Conservation (phyloP, 2,888 invertebrate species). For the Rotaria magnacalcarata region DNA sequence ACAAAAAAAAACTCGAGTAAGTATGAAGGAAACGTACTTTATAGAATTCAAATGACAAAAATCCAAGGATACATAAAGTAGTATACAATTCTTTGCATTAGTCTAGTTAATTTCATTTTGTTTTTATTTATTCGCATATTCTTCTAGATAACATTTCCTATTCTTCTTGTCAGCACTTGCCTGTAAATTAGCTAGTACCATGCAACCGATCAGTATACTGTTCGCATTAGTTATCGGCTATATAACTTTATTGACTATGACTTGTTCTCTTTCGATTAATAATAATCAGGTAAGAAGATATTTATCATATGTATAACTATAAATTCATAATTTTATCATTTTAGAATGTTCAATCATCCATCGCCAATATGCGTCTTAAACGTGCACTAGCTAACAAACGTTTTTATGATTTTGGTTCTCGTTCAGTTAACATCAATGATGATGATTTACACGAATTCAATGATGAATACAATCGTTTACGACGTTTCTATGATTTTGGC, state of each 20-base stretch:
- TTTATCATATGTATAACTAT: background rate
- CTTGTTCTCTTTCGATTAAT: background rate
- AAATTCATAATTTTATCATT: background rate
- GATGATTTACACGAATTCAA: background rate
- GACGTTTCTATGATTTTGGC: conserved; percentile 23
- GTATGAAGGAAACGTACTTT: background rate
- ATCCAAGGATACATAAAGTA: background rate
- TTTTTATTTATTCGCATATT: background rate
- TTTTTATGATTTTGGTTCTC: conserved; percentile 8
- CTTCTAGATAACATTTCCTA: background rate
- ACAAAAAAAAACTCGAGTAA: background rate
- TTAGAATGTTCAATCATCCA: background rate
- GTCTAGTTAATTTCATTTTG: background rate
- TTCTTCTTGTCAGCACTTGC: background rate
- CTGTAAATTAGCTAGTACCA: background rate
- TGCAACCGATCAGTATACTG: conserved; percentile 15
- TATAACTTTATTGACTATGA: background rate
- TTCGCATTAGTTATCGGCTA: background rate
- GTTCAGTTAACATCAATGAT: background rate
- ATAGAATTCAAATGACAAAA: background rate
- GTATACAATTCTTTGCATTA: background rate
- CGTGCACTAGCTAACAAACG: background rate
- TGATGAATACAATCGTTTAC: background rate
- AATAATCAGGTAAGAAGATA: background rate
- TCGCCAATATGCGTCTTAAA: background rate